Evolutionary conservation across 2,888 invertebrate species (phyloP).

Genomic region (Keiferia lycopersicella): DNA sequence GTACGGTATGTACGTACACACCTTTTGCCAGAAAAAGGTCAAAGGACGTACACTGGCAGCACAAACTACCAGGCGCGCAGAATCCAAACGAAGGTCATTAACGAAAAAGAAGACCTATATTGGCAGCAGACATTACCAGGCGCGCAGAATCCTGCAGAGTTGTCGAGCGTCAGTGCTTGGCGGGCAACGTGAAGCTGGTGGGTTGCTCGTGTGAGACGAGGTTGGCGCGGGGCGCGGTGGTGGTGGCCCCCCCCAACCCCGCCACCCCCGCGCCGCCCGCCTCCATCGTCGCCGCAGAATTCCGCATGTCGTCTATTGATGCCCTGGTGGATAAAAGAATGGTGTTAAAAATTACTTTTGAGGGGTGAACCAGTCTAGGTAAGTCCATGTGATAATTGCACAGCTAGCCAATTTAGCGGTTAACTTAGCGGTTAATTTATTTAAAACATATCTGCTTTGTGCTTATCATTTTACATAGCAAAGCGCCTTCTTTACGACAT

Average conservation of each 20-base stretch:
- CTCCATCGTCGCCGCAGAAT: conserved; percentile 81
- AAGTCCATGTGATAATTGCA: no score
- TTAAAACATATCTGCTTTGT: no score
- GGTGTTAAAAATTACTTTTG: no score
- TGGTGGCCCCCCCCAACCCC: conserved; percentile 48
- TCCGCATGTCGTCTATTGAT: conserved; percentile 89
- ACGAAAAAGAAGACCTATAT: not conserved
- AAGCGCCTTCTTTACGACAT: no score
- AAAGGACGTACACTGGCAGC: not conserved
- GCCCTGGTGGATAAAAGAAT: conserved; percentile 80
- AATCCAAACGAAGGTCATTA: not conserved
- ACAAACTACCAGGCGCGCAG: conserved; percentile 18
- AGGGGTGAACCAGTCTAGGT: no score
- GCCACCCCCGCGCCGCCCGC: conserved; percentile 48
- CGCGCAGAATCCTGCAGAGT: conserved; percentile 8
- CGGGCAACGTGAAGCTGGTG: conserved; percentile 86
- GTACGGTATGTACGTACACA: not conserved
- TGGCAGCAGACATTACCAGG: conserved; percentile 15
- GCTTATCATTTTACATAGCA: no score
- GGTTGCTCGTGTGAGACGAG: conserved; percentile 92
- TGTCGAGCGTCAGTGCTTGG: conserved; percentile 57
- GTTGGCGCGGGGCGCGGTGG: conserved; percentile 85
- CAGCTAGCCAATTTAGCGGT: no score
- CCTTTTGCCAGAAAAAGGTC: not conserved
- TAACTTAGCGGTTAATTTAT: no score